Conservation (phyloP, 1,140 invertebrate genomes). For the Halotydeus destructor region DNA sequence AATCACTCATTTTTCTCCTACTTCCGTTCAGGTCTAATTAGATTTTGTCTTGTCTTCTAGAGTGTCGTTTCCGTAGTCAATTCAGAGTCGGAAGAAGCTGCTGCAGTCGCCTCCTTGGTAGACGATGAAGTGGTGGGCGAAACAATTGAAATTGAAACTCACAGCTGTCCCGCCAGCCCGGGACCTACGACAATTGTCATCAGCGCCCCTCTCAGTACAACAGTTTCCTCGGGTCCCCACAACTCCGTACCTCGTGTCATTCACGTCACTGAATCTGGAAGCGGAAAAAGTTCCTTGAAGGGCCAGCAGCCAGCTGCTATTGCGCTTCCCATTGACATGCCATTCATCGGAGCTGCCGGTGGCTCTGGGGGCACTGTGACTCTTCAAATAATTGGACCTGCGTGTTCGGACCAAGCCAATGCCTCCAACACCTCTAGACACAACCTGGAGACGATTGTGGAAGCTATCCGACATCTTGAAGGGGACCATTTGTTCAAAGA, state of each 20-base stretch:
- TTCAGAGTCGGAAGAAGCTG: slow-evolving; percentile 2
- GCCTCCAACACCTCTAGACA: slow-evolving; percentile 44
- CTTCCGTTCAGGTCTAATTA: not conserved
- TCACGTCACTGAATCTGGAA: not conserved
- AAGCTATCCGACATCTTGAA: slow-evolving; percentile 86
- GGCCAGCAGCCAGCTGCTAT: slow-evolving; percentile 13
- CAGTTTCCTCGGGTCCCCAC: not conserved
- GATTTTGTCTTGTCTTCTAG: not conserved
- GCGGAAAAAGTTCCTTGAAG: slow-evolving; percentile 1
- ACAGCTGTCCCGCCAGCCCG: slow-evolving; percentile 13
- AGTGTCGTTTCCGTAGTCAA: too few species aligned
- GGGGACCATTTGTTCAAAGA: slow-evolving; percentile 59
- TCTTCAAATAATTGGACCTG: not conserved
- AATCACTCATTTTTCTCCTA: too few species aligned
- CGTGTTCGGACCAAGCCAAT: not conserved
- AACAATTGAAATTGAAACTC: slow-evolving; percentile 14
- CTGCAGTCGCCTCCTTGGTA: slow-evolving; percentile 14
- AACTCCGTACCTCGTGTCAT: slow-evolving; percentile 4
- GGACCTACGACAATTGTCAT: not conserved
- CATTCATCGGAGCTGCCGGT: slow-evolving; percentile 7
- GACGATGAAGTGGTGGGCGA: slow-evolving; percentile 11
- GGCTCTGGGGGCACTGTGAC: not conserved
- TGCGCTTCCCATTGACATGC: slow-evolving; percentile 15
- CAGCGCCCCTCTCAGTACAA: not conserved
- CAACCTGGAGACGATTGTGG: slow-evolving; percentile 89